These are phyloP conservation scores for Eudemis profundana DNA, from an alignment of 2,888 invertebrate species.

Conservation along the genomic window DNA sequence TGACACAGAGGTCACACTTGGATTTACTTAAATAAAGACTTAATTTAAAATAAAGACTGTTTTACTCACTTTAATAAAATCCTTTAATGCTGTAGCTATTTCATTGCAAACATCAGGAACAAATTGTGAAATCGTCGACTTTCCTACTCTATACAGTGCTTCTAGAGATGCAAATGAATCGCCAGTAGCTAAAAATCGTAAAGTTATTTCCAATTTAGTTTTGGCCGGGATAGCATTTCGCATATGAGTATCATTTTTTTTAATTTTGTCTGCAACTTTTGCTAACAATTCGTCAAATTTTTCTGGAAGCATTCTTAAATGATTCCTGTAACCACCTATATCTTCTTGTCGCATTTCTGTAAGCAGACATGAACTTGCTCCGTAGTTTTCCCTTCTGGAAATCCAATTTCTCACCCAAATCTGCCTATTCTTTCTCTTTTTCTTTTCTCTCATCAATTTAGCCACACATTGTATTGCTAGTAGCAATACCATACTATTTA, in stretches of 20 bases:
- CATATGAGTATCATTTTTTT: slow-evolving; percentile 36
- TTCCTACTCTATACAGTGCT: slow-evolving; percentile 41
- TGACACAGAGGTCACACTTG: too few species aligned
- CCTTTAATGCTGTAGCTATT: too few species aligned
- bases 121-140: slow-evolving; percentile 38
- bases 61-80: too few species aligned
- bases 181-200: slow-evolving; percentile 43
- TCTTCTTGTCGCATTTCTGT: slow-evolving; percentile 29
- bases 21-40: too few species aligned
- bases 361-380: slow-evolving; percentile 35
- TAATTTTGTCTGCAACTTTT: slow-evolving; percentile 14
- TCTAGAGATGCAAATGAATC: slow-evolving; percentile 42
- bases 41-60: too few species aligned
- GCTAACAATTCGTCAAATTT: slow-evolving; percentile 6
- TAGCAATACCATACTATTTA: too few species aligned
- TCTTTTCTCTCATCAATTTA: too few species aligned
- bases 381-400: not conserved
- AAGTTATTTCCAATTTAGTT: slow-evolving; percentile 40
- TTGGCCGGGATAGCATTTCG: too few species aligned
- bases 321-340: slow-evolving; percentile 11
- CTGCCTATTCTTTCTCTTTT: too few species aligned
- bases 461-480: too few species aligned
- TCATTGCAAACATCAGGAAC: slow-evolving; percentile 21
- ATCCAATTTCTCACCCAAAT: too few species aligned
- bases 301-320: slow-evolving; percentile 17